Conservation (phyloP, 2,797 vertebrate genomes). For the Micromesistius poutassou region DNA sequence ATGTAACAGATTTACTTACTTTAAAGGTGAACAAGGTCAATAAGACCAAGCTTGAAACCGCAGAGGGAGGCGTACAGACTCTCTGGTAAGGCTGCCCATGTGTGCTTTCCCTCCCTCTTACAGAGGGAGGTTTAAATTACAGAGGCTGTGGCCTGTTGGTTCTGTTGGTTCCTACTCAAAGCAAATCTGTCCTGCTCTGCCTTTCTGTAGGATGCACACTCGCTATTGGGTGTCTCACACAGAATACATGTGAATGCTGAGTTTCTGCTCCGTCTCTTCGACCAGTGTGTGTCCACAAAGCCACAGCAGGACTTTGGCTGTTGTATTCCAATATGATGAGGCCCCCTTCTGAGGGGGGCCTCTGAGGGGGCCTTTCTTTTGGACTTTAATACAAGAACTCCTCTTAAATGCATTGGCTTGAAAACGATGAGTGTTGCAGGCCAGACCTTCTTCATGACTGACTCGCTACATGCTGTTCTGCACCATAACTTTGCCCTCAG, state of each 20-base stretch:
- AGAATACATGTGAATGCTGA: conserved; percentile 37
- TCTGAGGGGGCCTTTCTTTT: conserved; percentile 37
- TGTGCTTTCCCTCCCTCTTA: conserved; percentile 9
- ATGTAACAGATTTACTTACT: conserved; percentile 27
- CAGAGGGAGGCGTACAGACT: conserved; percentile 9
- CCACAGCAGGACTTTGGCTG: conserved; percentile 41
- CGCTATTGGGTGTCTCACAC: conserved; percentile 9
- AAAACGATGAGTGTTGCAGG: conserved; percentile 39
- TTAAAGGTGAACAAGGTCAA: conserved; percentile 28
- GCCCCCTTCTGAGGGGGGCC: conserved; percentile 45
- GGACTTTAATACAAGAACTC: conserved; percentile 49
- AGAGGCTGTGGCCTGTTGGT: conserved; percentile 5
- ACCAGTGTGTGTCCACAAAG: conserved; percentile 45
- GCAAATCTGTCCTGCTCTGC: conserved; percentile 2
- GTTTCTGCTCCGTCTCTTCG: conserved; percentile 30
- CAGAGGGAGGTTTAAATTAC: conserved; percentile 11
- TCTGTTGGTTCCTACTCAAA: conserved; percentile 18
- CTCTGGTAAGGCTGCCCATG: neutral
- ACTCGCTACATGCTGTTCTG: conserved; percentile 41
- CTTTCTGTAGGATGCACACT: conserved; percentile 18
- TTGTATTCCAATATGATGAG: conserved; percentile 48
- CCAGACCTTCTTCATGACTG: conserved; percentile 49
- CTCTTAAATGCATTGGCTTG: conserved; percentile 43
- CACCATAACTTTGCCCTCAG: conserved; percentile 36
- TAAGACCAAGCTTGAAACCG: conserved; percentile 17